phyloP scores from a whole-genome alignment of 1,140 invertebrate genomes.

The Lordiphosa stackelbergi region DNA sequence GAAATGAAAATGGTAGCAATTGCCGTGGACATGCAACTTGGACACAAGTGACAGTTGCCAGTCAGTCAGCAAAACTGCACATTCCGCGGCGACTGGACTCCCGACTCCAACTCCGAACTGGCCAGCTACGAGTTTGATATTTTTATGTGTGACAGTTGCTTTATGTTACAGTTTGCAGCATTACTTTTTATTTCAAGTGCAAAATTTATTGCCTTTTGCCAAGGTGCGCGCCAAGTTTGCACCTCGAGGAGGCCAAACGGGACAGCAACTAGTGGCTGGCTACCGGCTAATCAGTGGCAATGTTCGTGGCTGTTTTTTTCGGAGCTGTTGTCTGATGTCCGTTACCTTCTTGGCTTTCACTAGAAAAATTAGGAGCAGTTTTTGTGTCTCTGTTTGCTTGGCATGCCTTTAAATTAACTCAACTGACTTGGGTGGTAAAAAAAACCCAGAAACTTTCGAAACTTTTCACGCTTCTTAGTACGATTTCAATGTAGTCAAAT shows the following conservation, averaged over 20 bases:
- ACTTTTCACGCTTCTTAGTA: no score
- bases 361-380: slow-evolving; percentile 45
- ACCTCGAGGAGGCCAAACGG: slow-evolving; percentile 20
- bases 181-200: slow-evolving; percentile 75
- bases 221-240: slow-evolving; percentile 52
- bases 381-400: slow-evolving; percentile 30
- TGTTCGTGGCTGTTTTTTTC: slow-evolving; percentile 27
- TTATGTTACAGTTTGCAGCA: slow-evolving; percentile 71
- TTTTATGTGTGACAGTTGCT: slow-evolving; percentile 74
- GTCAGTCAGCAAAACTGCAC: slow-evolving; percentile 50
- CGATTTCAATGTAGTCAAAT: no score
- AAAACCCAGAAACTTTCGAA: no score
- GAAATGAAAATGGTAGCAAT: slow-evolving; percentile 75
- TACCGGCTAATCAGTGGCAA: slow-evolving; percentile 50
- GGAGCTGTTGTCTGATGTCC: not conserved
- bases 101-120: slow-evolving; percentile 4
- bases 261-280: slow-evolving; percentile 34
- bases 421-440: slow-evolving; percentile 26
- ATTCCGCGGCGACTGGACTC: slow-evolving; percentile 6
- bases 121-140: slow-evolving; percentile 45
- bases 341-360: slow-evolving; percentile 58
- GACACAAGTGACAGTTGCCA: slow-evolving; percentile 67
- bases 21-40: slow-evolving; percentile 64
- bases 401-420: slow-evolving; percentile 54
- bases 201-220: slow-evolving; percentile 73